Evolutionary conservation across 2,797 vertebrate species (phyloP).

Genomic region (Phalloptychus januarius): DNA sequence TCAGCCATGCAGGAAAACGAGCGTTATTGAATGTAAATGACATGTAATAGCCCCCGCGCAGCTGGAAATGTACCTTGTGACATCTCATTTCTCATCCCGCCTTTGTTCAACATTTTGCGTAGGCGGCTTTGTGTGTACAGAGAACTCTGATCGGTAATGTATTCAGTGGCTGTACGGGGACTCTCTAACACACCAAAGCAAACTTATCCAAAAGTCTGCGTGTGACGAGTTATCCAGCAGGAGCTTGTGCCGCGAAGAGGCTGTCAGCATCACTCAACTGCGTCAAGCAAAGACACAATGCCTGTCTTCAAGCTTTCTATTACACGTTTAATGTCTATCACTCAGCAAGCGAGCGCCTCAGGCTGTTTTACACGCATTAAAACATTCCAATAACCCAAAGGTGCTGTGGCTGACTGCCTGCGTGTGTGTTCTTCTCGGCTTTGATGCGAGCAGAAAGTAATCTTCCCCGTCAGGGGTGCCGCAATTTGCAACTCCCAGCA

Average conservation of each 20-base stretch:
- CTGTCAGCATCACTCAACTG: constrained; percentile 75
- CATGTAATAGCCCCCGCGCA: constrained; percentile 58
- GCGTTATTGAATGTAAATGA: constrained; percentile 65
- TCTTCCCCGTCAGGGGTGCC: constrained; percentile 48
- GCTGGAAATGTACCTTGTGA: constrained; percentile 63
- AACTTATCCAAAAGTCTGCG: constrained; percentile 61
- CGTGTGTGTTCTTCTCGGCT: constrained; percentile 48
- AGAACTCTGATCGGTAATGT: constrained; percentile 59
- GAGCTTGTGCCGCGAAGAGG: constrained; percentile 54
- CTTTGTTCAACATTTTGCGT: constrained; percentile 59
- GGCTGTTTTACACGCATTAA: constrained; percentile 68
- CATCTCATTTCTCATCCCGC: constrained; percentile 65
- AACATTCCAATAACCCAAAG: constrained; percentile 68
- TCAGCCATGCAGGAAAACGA: constrained; percentile 52
- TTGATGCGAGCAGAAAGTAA: constrained; percentile 59
- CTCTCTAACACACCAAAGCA: constrained; percentile 48
- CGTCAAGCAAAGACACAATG: constrained; percentile 58
- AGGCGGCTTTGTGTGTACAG: constrained; percentile 52
- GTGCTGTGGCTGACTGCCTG: constrained; percentile 52
- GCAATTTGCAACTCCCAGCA: constrained; percentile 6
- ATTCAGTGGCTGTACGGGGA: constrained; percentile 54
- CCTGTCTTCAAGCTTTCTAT: constrained; percentile 68
- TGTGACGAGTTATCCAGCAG: constrained; percentile 60
- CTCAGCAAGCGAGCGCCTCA: constrained; percentile 65
- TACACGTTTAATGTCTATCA: constrained; percentile 76